These are phyloP conservation scores for Cataglyphis altisquamis DNA, from an alignment of 2,888 invertebrate genomes.

Conservation along the genomic window DNA sequence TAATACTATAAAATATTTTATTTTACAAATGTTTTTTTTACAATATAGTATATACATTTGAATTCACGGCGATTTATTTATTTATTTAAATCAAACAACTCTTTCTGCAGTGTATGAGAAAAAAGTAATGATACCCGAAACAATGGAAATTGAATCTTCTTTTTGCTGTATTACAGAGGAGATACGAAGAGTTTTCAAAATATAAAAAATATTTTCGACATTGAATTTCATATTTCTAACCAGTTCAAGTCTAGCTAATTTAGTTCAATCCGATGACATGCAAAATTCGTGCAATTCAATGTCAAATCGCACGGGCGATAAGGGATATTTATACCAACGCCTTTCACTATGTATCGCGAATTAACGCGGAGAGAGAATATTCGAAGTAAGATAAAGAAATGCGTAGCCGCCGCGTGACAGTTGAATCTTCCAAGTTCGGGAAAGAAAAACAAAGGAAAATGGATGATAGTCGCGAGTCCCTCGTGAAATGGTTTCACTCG, in stretches of 20 bases:
- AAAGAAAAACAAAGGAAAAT: conserved; percentile 35
- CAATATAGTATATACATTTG: background rate
- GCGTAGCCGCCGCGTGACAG: background rate
- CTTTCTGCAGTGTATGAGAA: background rate
- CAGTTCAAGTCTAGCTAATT: no score
- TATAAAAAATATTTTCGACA: background rate
- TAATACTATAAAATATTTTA: background rate
- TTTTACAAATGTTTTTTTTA: background rate
- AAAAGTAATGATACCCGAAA: background rate
- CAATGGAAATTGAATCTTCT: background rate
- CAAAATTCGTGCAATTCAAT: background rate
- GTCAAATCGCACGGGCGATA: background rate
- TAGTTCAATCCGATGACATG: background rate
- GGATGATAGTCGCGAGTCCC: conserved; percentile 35
- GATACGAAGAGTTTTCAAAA: background rate
- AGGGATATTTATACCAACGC: background rate
- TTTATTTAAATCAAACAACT: conserved; percentile 1
- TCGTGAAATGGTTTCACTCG: conserved; percentile 39
- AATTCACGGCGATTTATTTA: background rate
- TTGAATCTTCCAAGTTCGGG: conserved; percentile 32
- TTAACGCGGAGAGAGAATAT: conserved; percentile 20
- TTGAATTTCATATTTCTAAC: background rate
- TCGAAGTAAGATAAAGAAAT: background rate
- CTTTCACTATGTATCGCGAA: background rate
- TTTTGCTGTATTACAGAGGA: background rate